Evolutionary conservation across 2,797 vertebrate species (phyloP), one percentile per base, ranked within the genome.

Genomic region (Enteromius argenteus): DNA sequence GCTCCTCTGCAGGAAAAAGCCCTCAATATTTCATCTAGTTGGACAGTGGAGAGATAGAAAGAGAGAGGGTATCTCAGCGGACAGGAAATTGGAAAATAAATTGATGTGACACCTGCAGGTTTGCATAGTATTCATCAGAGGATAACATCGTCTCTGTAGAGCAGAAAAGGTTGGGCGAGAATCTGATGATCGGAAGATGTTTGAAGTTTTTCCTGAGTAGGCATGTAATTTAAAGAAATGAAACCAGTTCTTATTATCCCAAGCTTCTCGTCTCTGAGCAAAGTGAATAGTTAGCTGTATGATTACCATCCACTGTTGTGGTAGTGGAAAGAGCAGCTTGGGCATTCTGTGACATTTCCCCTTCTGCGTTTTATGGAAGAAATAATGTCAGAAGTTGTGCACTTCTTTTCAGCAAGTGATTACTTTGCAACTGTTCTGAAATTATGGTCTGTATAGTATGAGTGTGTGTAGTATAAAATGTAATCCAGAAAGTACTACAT

Each of bases 1-100:
- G 11, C 69, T 53, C 14, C 15, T 68, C 42, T 17, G 74, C 53
- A 73, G 74, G 84, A 87, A 78, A 78, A 35, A 71, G 56, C 56
- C 76, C 81, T 87, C 85, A 86, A 86, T 88, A 83, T 87, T 89
- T 87, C 84, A 86, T 87, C 69, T 10, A 80, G 80, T 76, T 27
- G 64, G 79, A 71, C 58, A 80, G 81, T 35, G 74, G 10, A 60
- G 30, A 46, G 60, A 81, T 49, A 42, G 64, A 79, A 73, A n/a
- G 9, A 23, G 44, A 69, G 49, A 46, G 66, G 37, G 77, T 49
- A 76, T 76, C 60, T 91, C 89, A 89, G 90, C 88, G 80, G 81
- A 84, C 27, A 87, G 89, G 90, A 93, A 93, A 93, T 92, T 92
- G 92, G 90, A 92, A 94, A 94, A 93, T 95, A 92, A 93, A 95